Evolutionary conservation across 2,888 invertebrate species (phyloP).

Genomic region (Aphidoletes aphidimyza): DNA sequence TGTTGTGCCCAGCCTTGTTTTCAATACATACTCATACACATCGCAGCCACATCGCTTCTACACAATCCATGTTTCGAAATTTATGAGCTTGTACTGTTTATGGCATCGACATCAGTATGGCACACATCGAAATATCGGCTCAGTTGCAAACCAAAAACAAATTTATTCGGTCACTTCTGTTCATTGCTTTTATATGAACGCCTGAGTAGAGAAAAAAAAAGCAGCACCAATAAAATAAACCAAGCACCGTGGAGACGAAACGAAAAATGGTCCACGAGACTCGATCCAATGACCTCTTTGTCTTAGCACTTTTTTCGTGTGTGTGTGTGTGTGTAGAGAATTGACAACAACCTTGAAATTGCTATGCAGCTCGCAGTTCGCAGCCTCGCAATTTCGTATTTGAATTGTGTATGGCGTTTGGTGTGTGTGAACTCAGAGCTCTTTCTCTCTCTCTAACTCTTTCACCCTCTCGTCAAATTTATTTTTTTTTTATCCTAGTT

Average conservation of each 20-base stretch:
- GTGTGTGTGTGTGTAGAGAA: background rate
- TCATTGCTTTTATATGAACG: background rate
- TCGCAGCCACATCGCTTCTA: too few relatives aligned
- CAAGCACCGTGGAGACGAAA: too few relatives aligned
- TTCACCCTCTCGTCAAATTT: too few relatives aligned
- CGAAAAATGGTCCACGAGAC: slow-evolving; percentile 34
- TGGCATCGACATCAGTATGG: too few relatives aligned
- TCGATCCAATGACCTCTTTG: slow-evolving; percentile 19
- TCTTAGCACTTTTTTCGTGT: background rate
- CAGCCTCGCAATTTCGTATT: too few relatives aligned
- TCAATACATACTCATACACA: too few relatives aligned
- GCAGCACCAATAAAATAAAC: too few relatives aligned
- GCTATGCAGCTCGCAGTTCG: background rate
- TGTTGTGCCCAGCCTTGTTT: background rate
- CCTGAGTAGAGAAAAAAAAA: too few relatives aligned
- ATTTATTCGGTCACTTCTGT: slow-evolving; percentile 34
- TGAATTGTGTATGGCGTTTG: background rate
- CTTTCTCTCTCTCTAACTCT: too few relatives aligned
- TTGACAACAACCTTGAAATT: slow-evolving; percentile 32
- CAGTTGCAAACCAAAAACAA: slow-evolving; percentile 4
- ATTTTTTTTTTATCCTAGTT: slow-evolving; percentile 39
- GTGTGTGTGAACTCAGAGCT: too few relatives aligned
- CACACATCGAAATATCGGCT: background rate
- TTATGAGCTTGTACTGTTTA: background rate
- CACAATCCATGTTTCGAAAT: background rate